Evolutionary conservation across 2,888 invertebrate species (phyloP).

Genomic region (Drosophila nigricruria): DNA sequence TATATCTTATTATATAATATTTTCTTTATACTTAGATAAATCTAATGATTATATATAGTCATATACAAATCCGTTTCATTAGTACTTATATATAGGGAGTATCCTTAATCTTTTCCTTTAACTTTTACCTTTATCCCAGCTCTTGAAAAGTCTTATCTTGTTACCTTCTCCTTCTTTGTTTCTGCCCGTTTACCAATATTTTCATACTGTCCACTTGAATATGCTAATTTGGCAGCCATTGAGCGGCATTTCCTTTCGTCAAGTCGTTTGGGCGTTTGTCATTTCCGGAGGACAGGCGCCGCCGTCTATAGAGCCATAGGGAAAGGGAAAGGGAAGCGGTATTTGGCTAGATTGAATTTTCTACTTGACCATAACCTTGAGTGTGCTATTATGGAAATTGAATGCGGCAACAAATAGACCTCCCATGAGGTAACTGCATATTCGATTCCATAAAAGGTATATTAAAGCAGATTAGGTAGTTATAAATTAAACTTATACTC

Average conservation of each 20-base stretch:
- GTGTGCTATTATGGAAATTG: slow-evolving; percentile 39
- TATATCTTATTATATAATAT: no score
- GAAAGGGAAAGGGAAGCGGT: no score
- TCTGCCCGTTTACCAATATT: background rate
- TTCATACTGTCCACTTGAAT: slow-evolving; percentile 1
- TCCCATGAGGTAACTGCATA: background rate
- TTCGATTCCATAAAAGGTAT: background rate
- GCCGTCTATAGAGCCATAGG: background rate
- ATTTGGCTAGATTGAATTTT: slow-evolving; percentile 27
- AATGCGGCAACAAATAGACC: slow-evolving; percentile 33
- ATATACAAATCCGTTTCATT: background rate
- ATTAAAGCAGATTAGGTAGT: background rate
- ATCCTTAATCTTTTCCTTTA: background rate
- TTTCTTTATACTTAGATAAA: background rate
- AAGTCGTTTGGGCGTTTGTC: slow-evolving; percentile 20
- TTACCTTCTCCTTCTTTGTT: background rate
- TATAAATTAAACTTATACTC: background rate
- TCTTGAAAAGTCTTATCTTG: background rate
- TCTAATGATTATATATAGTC: background rate
- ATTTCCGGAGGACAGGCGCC: slow-evolving; percentile 3
- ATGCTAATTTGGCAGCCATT: slow-evolving; percentile 10
- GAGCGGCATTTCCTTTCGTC: slow-evolving; percentile 44
- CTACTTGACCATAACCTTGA: slow-evolving; percentile 53
- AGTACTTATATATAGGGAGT: background rate
- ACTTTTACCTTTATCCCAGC: no score